Conservation (phyloP, 2,797 vertebrate species). For the Channallabes apus region DNA sequence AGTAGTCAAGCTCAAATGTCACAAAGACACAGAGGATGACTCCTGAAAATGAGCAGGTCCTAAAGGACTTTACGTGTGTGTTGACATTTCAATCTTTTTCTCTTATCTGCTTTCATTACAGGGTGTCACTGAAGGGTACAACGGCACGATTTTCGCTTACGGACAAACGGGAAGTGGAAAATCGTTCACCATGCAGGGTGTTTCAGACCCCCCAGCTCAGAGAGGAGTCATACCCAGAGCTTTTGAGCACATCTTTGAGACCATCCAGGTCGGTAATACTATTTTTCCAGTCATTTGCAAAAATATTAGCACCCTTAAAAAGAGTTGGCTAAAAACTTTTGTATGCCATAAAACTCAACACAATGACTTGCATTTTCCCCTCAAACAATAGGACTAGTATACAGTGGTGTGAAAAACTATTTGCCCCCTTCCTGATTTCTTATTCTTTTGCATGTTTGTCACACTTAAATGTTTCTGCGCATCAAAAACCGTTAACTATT, state of each 20-base stretch:
- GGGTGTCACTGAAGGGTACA: constrained; percentile 90
- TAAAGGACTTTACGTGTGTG: background rate
- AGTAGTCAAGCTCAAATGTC: background rate
- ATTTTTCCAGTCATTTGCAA: background rate
- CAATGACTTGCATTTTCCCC: background rate
- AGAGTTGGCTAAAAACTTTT: background rate
- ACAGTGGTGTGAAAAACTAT: too few relatives aligned
- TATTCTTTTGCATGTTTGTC: too few relatives aligned
- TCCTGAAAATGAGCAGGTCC: background rate
- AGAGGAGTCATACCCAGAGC: constrained; percentile 85
- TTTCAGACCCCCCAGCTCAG: constrained; percentile 72
- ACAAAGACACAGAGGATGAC: background rate
- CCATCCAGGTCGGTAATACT: constrained; percentile 69
- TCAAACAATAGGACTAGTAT: background rate
- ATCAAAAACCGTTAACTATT: too few relatives aligned
- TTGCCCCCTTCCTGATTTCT: too few relatives aligned
- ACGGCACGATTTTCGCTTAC: constrained; percentile 88
- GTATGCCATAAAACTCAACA: background rate
- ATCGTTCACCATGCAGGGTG: constrained; percentile 91
- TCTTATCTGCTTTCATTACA: constrained; percentile 53
- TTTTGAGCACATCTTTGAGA: constrained; percentile 89
- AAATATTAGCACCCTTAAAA: background rate
- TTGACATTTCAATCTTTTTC: background rate
- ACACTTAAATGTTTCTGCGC: too few relatives aligned
- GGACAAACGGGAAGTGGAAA: constrained; percentile 93